These are phyloP conservation scores for Pelvicachromis taeniatus DNA, from an alignment of 2,113 vertebrate genomes.

Conservation along the genomic window DNA sequence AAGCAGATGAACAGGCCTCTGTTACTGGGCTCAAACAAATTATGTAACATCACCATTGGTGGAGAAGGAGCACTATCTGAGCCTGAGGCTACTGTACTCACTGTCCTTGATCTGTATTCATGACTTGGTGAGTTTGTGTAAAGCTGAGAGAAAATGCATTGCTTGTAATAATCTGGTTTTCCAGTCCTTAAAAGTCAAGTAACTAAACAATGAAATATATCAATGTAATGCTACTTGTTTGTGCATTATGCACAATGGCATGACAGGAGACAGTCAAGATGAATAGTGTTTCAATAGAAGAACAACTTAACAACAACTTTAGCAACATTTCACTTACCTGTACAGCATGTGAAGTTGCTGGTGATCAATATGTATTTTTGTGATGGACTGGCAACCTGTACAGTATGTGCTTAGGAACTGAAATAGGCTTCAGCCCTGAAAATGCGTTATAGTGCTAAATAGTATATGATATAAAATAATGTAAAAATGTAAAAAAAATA, in stretches of 20 bases:
- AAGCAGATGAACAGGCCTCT: constrained; percentile 40
- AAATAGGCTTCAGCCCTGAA: background rate
- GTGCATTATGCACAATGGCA: background rate
- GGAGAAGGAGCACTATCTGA: constrained; percentile 62
- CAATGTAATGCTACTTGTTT: background rate
- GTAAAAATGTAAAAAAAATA: background rate
- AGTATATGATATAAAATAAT: background rate
- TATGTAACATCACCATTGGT: constrained; percentile 62
- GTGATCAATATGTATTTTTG: background rate
- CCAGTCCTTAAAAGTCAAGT: background rate
- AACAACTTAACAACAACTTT: background rate
- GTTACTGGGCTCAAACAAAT: constrained; percentile 50
- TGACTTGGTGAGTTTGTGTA: constrained; percentile 1
- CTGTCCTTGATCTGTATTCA: constrained; percentile 19
- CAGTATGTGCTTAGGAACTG: background rate
- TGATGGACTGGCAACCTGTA: background rate
- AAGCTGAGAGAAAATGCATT: background rate
- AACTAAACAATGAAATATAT: background rate
- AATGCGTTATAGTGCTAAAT: background rate
- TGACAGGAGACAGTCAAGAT: background rate
- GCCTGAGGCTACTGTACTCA: constrained; percentile 52
- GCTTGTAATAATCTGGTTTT: background rate
- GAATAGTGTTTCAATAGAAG: background rate
- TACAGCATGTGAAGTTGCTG: background rate
- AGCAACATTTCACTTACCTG: background rate